These are phyloP conservation scores for Platichthys stellatus DNA, from an alignment of 2,113 vertebrate genomes.

Conservation along the genomic window DNA sequence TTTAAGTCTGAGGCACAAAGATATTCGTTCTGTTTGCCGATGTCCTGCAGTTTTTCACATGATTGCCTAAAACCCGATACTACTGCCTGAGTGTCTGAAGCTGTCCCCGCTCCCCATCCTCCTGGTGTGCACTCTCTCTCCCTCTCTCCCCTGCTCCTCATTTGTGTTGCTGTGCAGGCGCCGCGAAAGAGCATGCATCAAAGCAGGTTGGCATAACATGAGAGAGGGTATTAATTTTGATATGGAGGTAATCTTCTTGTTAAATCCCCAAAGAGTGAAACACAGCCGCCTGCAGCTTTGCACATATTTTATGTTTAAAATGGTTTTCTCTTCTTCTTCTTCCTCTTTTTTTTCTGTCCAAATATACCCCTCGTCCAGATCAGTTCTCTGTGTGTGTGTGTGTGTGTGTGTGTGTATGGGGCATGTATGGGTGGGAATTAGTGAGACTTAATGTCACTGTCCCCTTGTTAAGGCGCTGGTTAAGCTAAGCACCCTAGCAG, in stretches of 20 bases:
- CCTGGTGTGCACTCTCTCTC: constrained; percentile 3
- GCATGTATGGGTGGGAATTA: constrained; percentile 58
- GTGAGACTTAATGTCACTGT: constrained; percentile 69
- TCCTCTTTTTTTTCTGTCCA: constrained; percentile 16
- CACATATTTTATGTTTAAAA: constrained; percentile 47
- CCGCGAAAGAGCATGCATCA: constrained; percentile 43
- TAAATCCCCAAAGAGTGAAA: constrained; percentile 73
- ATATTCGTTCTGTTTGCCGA: not conserved
- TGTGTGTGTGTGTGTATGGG: constrained; percentile 10
- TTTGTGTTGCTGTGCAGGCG: constrained; percentile 44
- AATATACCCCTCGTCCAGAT: constrained; percentile 43
- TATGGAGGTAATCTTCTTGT: constrained; percentile 69
- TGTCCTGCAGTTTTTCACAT: constrained; percentile 55
- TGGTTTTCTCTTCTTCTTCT: constrained; percentile 16
- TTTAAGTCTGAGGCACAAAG: constrained; percentile 20
- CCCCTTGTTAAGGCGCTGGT: constrained; percentile 41
- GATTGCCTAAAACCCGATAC: constrained; percentile 51
- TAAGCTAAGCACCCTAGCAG: constrained; percentile 48
- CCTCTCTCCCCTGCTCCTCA: constrained; percentile 24
- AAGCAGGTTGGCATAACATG: constrained; percentile 72
- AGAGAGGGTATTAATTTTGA: constrained; percentile 68
- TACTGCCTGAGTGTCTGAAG: constrained; percentile 21
- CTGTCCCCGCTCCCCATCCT: constrained; percentile 39
- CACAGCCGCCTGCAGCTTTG: constrained; percentile 59
- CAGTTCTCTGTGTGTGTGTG: constrained; percentile 28